Conservation (phyloP, 2,113 vertebrate genomes). For the Halichoeres trimaculatus region DNA sequence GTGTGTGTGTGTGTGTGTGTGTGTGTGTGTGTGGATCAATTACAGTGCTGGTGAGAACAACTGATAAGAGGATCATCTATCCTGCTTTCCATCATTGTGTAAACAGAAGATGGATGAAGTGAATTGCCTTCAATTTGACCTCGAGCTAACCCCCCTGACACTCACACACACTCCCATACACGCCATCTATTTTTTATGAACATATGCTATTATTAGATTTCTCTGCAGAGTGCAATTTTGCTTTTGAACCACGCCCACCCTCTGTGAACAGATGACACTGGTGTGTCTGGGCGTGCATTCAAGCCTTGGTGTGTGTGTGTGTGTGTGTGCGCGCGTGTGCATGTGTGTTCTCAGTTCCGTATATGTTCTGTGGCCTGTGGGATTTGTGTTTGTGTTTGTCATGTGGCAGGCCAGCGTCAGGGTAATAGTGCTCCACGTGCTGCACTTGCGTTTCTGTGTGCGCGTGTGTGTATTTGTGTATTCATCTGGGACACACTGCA, state of each 20-base stretch:
- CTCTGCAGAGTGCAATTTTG: slow-evolving; percentile 14
- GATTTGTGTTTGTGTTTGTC: slow-evolving; percentile 56
- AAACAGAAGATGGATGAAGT: slow-evolving; percentile 47
- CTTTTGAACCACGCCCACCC: background rate
- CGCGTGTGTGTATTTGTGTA: background rate
- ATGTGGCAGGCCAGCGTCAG: slow-evolving; percentile 42
- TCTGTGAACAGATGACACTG: slow-evolving; percentile 47
- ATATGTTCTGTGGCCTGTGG: slow-evolving; percentile 50
- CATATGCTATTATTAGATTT: background rate
- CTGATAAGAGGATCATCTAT: no score
- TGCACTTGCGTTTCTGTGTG: slow-evolving; percentile 52
- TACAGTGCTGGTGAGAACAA: no score
- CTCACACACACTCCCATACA: background rate
- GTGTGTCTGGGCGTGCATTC: slow-evolving; percentile 33
- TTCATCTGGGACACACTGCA: slow-evolving; percentile 36
- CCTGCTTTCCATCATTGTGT: slow-evolving; percentile 41
- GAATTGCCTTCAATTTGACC: slow-evolving; percentile 33
- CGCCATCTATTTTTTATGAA: background rate
- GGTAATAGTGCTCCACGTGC: slow-evolving; percentile 30
- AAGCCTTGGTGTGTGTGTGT: slow-evolving; percentile 13
- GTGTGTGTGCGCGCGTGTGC: slow-evolving; percentile 12
- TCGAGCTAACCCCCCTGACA: background rate
- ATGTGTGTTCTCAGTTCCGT: slow-evolving; percentile 35
- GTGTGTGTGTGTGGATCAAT: no score
- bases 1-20: background rate